Conservation (phyloP, 1,140 invertebrate species). For the Contarinia nasturtii region DNA sequence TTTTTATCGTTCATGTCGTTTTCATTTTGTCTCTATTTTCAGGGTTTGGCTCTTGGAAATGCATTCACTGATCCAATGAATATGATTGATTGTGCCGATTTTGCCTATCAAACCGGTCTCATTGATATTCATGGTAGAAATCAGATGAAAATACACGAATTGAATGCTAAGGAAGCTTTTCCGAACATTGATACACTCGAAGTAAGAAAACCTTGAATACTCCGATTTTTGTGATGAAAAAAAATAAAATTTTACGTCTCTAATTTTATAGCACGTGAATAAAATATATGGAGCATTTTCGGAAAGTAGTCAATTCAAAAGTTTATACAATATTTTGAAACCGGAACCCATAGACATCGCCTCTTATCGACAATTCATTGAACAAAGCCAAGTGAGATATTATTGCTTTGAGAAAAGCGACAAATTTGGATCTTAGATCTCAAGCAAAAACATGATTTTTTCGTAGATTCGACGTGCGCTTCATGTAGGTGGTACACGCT, state of each 20-base stretch:
- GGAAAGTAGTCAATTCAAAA: background rate
- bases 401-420: no score
- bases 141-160: constrained; percentile 10
- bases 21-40: no score
- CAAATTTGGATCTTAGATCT: no score
- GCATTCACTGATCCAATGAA: constrained; percentile 41
- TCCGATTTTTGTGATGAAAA: no score
- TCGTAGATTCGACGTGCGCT: constrained; percentile 29
- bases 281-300: background rate
- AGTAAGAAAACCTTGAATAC: no score
- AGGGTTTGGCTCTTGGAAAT: constrained; percentile 41
- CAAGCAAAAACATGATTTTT: no score
- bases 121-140: constrained; percentile 29
- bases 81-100: constrained; percentile 41
- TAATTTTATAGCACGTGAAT: constrained; percentile 1
- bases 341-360: background rate
- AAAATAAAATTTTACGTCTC: background rate
- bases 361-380: background rate
- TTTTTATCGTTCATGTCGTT: no score
- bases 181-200: background rate
- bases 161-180: background rate
- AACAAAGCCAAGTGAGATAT: background rate
- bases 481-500: constrained; percentile 33
- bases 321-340: constrained; percentile 1
- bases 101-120: constrained; percentile 41